Base-by-base conservation (phyloP, 2,797 vertebrate species). In the Semotilus atromaculatus region DNA sequence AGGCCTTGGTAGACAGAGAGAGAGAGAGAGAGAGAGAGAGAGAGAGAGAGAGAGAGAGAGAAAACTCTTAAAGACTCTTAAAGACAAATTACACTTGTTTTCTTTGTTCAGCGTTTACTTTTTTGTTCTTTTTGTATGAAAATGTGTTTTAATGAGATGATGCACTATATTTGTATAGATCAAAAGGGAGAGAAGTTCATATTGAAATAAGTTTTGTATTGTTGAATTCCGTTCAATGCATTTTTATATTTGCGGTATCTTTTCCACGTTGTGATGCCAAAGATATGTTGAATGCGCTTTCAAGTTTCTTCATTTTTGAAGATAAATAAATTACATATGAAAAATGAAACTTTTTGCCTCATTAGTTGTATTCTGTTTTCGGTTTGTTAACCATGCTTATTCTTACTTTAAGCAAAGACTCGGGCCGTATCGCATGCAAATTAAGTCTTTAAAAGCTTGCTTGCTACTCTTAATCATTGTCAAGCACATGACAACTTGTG, bases 161-260 rank as follows among this genome's bases (percentile, higher is more conserved):
- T 96, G 96, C 96, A 97, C 97, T 97, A 96, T 97, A 96, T 96
- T 96, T 97, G 97, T 97, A 97, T 93, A 97, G 96, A 94, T 92
- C 92, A 92, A 94, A 92, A 93, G 94, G 93, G 95, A 96, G 96
- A 95, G 91, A 96, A 96, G 96, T 98, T 99, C 97, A 98, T 98
- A 98, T 98, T 97, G 97, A 97, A 98, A 97, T 96, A 95, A 96
- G 94, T 96, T 96, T 97, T 97, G 97, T 97, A 97, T 96, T 93
- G 96, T 96, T 96, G 93, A 96, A 96, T 96, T 95, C 92, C 91
- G 94, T 95, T 94, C 94, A 95, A 96, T 97, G 96, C 96, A 95
- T 97, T 97, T 97, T 91, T 91, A 91, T 96, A 97, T 95, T 96
- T 95, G 94, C 95, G 94, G 96, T 95, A 90, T 94, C 90, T 91